Evolutionary conservation across 2,797 vertebrate genomes (phyloP).

Genomic region (Dipus sagitta): DNA sequence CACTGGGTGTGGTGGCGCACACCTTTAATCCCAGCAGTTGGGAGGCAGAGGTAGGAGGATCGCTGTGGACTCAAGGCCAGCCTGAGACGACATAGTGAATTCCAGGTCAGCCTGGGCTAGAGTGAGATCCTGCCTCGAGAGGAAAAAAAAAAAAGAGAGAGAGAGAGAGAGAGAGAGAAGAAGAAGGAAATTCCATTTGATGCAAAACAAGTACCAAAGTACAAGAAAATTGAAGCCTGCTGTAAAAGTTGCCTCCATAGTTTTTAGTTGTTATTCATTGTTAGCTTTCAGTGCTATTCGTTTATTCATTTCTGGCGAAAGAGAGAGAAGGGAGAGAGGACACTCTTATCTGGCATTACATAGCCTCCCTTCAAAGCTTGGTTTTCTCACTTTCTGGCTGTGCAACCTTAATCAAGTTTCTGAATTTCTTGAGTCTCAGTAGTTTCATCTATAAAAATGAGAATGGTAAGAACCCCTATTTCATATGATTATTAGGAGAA

Average conservation of each 20-base stretch:
- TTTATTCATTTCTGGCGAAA: neutral
- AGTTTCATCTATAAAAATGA: neutral
- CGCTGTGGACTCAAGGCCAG: no score
- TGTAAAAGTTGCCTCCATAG: neutral
- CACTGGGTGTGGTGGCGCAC: no score
- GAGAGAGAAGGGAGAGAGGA: neutral
- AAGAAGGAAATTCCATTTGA: neutral
- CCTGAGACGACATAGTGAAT: no score
- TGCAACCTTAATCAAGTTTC: neutral
- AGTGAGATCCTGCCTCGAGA: no score
- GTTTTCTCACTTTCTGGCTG: neutral
- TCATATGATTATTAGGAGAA: neutral
- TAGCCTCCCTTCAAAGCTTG: neutral
- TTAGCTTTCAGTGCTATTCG: neutral
- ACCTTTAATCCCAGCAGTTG: no score
- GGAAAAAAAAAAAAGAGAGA: no score
- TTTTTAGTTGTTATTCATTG: slow-evolving; percentile 19
- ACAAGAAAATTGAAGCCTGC: neutral
- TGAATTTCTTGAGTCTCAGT: neutral
- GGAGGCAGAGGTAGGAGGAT: no score
- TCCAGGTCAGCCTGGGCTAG: no score
- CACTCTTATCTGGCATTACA: neutral
- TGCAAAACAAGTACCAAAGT: neutral
- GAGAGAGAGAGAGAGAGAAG: no score
- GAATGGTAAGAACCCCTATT: neutral